phyloP scores from a whole-genome alignment of 2,113 vertebrate genomes.

The Chionodraco myersi region DNA sequence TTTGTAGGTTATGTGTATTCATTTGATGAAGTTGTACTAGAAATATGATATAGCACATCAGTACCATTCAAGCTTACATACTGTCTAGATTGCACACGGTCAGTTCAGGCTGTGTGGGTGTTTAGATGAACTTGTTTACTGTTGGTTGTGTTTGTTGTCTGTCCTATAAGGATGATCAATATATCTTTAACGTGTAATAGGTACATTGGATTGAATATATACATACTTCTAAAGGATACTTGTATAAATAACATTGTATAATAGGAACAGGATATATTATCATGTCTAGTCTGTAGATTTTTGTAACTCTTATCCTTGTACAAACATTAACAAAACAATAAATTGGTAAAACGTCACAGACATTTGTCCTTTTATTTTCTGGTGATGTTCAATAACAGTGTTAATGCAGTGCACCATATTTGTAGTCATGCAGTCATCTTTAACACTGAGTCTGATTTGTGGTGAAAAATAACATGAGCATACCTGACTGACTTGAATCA shows the following conservation, averaged over 20 bases:
- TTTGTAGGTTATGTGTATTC: conserved; percentile 65
- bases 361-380: background rate
- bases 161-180: conserved; percentile 64
- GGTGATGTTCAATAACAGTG: background rate
- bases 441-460: background rate
- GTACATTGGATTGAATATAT: conserved; percentile 69
- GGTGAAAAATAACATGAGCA: background rate
- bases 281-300: conserved; percentile 78
- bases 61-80: conserved; percentile 53
- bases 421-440: background rate
- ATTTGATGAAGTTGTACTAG: conserved; percentile 60
- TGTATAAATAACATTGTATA: conserved; percentile 81
- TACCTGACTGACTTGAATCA: background rate
- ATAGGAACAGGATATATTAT: conserved; percentile 81
- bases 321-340: conserved; percentile 79
- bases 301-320: conserved; percentile 82
- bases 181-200: conserved; percentile 74
- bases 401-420: background rate
- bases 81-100: conserved; percentile 53
- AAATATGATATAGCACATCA: conserved; percentile 64
- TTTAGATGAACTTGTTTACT: conserved; percentile 69
- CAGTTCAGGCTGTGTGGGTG: conserved; percentile 39
- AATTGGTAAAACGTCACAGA: conserved; percentile 55
- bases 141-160: conserved; percentile 65
- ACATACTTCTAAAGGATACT: conserved; percentile 68